Evolutionary conservation across 2,797 vertebrate species (phyloP).

Genomic region (Brachyrhaphis roseni): DNA sequence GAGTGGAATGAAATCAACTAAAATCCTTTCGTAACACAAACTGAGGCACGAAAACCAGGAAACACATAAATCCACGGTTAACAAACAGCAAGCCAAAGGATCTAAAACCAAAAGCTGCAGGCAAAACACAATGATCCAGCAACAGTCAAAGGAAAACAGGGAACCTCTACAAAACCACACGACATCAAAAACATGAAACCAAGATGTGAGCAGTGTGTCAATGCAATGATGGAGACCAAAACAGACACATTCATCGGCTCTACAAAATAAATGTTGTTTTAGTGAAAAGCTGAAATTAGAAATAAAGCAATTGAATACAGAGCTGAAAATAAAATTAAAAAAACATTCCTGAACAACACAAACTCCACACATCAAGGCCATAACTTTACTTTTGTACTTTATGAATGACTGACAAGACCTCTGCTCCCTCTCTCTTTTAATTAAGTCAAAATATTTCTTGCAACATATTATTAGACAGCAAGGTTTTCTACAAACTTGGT

Average conservation of each 20-base stretch:
- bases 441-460: background rate
- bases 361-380: background rate
- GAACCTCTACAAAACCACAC: background rate
- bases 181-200: background rate
- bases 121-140: background rate
- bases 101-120: constrained; percentile 4
- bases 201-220: background rate
- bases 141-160: constrained; percentile 2
- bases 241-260: background rate
- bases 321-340: background rate
- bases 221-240: background rate
- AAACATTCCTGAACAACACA: background rate
- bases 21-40: background rate
- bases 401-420: background rate
- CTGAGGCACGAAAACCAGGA: background rate
- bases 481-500: background rate
- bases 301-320: background rate
- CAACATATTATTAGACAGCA: background rate
- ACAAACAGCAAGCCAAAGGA: background rate
- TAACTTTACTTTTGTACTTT: background rate
- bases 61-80: constrained; percentile 1
- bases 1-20: background rate
- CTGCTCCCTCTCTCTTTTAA: background rate
- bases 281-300: background rate
- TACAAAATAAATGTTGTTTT: background rate